Evolutionary conservation across 2,797 vertebrate genomes (phyloP), one percentile per base, ranked within the genome.

Genomic region (Falco novaeseelandiae): DNA sequence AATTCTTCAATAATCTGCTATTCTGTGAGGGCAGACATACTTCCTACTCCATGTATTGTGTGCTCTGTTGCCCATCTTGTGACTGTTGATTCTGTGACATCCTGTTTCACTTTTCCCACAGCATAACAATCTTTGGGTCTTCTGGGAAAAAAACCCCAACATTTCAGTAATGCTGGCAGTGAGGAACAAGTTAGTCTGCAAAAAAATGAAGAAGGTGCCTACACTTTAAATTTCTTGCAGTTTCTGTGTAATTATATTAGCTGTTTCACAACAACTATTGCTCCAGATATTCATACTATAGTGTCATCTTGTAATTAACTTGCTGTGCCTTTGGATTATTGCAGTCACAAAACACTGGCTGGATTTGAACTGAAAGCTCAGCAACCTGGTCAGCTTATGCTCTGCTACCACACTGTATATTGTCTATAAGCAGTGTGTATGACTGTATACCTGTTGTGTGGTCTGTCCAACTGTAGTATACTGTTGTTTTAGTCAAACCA

Each of bases 321-420:
- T n/a, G 15, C 86, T 83, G 76, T 95, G 80, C 42, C 34, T 95
- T 90, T 89, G 80, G 83, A 65, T 77, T 34, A 17, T 32, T 70
- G 73, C 17, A 76, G 58, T 93, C 48, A 66, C 48, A 89, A 73
- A 91, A 54, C 2, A 0, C 79, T 88, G 65, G 21, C 51, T 90
- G 11, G 40, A 88, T 83, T 96, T 90, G 52, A 90, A 81, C 52
- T 63, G 80, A 78, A 94, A 95, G n/a, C 65, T 91, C 61, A 66
- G 76, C n/a, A 61, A 71, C 72, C 57, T 88, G 61, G 21, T 71
- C 29, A 32, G 46, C 32, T 57, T 52, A 40, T 74, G 10, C 82
- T 93, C n/a, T 85, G 82, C 48, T 30, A 71, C 36, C n/a, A 55
- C 48, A 8, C 1, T 65, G 18, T 51, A 29, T 65, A 26, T 30